Evolutionary conservation across 2,113 vertebrate species (phyloP).

Genomic region (Hyla sarda): DNA sequence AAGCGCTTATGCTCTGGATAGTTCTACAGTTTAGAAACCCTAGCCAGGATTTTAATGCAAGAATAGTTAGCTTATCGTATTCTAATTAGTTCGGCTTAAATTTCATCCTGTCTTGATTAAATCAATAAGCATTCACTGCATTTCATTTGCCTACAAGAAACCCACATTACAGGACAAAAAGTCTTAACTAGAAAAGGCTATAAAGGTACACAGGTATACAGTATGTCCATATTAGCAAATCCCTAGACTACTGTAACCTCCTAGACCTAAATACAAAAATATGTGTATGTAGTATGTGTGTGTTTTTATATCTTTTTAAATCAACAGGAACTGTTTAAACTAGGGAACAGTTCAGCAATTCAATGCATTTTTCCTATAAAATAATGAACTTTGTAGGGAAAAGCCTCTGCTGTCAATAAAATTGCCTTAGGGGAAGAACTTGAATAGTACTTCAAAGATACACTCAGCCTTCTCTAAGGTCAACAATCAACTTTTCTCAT

Average conservation of each 20-base stretch:
- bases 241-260: background rate
- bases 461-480: constrained; percentile 38
- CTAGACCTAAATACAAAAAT: background rate
- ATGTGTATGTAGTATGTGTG: background rate
- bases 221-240: background rate
- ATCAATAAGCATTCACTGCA: too few species aligned
- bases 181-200: too few species aligned
- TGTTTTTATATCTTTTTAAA: background rate
- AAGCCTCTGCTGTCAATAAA: constrained; percentile 47
- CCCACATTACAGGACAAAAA: too few species aligned
- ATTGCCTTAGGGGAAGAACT: constrained; percentile 52
- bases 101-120: too few species aligned
- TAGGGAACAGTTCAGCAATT: background rate
- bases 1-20: too few species aligned
- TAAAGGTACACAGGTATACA: too few species aligned
- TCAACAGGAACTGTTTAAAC: background rate
- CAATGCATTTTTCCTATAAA: constrained; percentile 31
- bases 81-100: too few species aligned
- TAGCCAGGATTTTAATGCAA: too few species aligned
- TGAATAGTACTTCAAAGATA: constrained; percentile 49
- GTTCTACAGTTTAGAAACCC: too few species aligned
- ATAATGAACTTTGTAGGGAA: constrained; percentile 47
- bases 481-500: constrained; percentile 56
- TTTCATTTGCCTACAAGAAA: too few species aligned
- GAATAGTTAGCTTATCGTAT: too few species aligned